Percentiles rank a stretch among this genome's conserved stretches.
Conservation (phyloP, 2,888 invertebrate genomes). For the Ennomos fuscantarius region DNA sequence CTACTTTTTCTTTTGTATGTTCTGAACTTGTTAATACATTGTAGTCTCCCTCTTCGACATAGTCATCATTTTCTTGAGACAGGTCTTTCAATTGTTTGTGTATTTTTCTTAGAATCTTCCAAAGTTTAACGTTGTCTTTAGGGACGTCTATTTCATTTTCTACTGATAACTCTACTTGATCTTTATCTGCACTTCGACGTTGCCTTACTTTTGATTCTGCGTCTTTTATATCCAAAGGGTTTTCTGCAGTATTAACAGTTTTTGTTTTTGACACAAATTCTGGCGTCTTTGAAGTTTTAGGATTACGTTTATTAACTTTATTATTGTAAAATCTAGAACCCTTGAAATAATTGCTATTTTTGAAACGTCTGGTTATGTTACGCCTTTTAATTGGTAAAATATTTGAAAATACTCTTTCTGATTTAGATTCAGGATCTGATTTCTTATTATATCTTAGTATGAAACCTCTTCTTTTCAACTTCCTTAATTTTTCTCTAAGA, state of each 20-base stretch:
- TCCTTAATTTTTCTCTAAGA: slow-evolving; percentile 34
- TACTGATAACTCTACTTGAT: slow-evolving; percentile 26
- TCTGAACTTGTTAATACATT: slow-evolving; percentile 41
- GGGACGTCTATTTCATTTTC: slow-evolving; percentile 60
- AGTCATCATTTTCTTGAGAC: slow-evolving; percentile 45
- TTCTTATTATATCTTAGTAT: slow-evolving; percentile 33
- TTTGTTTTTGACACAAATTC: slow-evolving; percentile 16
- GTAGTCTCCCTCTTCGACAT: slow-evolving; percentile 41
- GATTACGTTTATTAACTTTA: slow-evolving; percentile 31
- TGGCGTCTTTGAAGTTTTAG: slow-evolving; percentile 21
- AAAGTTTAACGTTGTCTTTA: slow-evolving; percentile 52
- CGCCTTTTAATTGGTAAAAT: slow-evolving; percentile 42
- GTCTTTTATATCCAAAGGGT: slow-evolving; percentile 18
- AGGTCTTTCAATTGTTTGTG: slow-evolving; percentile 56
- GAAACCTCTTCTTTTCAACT: slow-evolving; percentile 39
- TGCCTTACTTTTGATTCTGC: slow-evolving; percentile 25
- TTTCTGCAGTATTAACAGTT: slow-evolving; percentile 22
- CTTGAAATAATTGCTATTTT: slow-evolving; percentile 30
- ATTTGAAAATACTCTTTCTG: slow-evolving; percentile 45
- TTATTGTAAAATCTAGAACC: slow-evolving; percentile 8
- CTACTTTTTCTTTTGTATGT: slow-evolving; percentile 49
- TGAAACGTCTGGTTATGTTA: slow-evolving; percentile 36
- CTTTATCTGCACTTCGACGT: slow-evolving; percentile 34
- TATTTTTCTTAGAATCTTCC: slow-evolving; percentile 60
- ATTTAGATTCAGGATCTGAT: slow-evolving; percentile 41